Evolutionary conservation across 2,113 vertebrate species (phyloP).

Genomic region (Zosterops pallidus): DNA sequence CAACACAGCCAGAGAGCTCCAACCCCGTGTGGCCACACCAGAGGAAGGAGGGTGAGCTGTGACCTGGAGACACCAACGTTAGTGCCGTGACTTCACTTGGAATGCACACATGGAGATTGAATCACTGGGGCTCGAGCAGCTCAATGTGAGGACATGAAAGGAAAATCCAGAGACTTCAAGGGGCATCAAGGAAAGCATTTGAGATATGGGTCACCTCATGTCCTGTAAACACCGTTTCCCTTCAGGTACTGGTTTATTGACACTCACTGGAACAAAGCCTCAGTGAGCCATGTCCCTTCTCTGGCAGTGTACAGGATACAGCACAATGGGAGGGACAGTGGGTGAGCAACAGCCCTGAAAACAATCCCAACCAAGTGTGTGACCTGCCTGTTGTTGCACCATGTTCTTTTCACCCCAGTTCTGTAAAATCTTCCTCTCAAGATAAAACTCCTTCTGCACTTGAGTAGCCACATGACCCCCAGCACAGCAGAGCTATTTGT

Average conservation of each 20-base stretch:
- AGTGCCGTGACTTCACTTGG: background rate
- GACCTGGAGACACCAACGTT: background rate
- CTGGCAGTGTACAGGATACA: background rate
- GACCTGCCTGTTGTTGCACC: background rate
- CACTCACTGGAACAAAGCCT: background rate
- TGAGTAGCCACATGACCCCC: background rate
- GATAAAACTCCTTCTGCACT: background rate
- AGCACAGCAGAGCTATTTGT: background rate
- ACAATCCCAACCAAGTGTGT: background rate
- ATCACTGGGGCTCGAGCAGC: background rate
- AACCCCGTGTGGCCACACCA: fast-evolving
- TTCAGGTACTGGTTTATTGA: background rate
- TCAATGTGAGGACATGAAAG: background rate
- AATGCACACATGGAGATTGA: background rate
- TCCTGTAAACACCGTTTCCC: background rate
- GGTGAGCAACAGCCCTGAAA: background rate
- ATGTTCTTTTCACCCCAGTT: background rate
- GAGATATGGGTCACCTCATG: background rate
- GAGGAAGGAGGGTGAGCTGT: background rate
- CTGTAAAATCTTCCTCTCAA: background rate
- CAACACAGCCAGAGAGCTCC: background rate
- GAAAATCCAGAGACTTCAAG: background rate
- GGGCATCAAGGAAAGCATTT: background rate
- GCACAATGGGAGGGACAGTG: background rate
- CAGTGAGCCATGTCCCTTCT: background rate